phyloP scores from a whole-genome alignment of 2,888 invertebrate species.

The Pristionchus exspectatus region DNA sequence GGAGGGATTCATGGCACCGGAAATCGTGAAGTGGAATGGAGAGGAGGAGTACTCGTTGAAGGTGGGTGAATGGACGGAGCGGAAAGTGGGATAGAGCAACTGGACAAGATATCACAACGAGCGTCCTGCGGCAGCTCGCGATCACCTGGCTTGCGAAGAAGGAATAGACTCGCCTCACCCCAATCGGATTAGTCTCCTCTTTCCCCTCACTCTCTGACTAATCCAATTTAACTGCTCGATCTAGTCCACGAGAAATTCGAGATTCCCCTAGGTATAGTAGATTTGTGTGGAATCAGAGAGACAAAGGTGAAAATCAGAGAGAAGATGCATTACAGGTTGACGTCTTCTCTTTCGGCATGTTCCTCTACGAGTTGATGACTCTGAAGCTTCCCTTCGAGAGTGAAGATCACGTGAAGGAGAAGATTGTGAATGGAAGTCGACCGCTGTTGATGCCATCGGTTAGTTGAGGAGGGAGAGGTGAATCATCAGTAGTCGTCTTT shows the following conservation, averaged over 20 bases:
- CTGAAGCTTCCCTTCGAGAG: slow-evolving; percentile 95
- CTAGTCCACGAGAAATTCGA: no score
- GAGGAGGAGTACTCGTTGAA: slow-evolving; percentile 99
- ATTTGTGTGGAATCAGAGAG: no score
- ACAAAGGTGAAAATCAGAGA: no score
- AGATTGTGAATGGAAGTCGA: slow-evolving; percentile 93
- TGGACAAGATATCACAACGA: no score
- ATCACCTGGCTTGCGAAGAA: no score
- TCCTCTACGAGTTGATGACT: slow-evolving; percentile 94
- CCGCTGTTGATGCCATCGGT: slow-evolving; percentile 91
- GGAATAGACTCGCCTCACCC: no score
- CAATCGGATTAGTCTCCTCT: no score
- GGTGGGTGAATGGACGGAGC: slow-evolving; percentile 80
- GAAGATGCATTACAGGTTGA: slow-evolving; percentile 85
- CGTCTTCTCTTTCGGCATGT: slow-evolving; percentile 99
- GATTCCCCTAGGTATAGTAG: no score
- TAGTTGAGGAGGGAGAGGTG: slow-evolving; percentile 55
- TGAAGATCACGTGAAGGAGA: slow-evolving; percentile 96
- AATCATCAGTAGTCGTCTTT: no score
- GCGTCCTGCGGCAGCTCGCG: no score
- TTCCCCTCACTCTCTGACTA: no score
- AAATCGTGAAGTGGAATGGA: slow-evolving; percentile 97
- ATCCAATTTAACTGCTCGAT: no score
- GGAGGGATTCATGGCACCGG: slow-evolving; percentile 99
- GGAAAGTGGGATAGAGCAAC: background rate